Evolutionary conservation across 2,888 invertebrate species (phyloP), one percentile per base, ranked within the genome.

Genomic region (Ophioninae sp.): DNA sequence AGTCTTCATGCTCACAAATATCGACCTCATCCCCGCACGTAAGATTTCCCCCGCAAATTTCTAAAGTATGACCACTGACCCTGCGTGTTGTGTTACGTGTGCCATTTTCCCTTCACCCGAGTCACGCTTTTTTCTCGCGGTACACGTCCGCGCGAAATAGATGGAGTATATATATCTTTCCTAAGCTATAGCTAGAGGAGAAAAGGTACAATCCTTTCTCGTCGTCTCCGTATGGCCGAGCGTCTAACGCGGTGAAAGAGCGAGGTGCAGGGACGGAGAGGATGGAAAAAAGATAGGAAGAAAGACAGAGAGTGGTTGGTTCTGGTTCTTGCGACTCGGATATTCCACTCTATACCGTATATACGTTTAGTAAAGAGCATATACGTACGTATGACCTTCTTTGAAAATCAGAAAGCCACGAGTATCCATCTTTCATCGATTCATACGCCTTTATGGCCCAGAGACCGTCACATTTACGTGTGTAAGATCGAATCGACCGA

Each of bases 281-380:
- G 13, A 7, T 39, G 59, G 69, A 8, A 69, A 44, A 77, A 69
- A 75, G 85, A 88, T 74, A 79, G 81, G 37, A 41, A 73, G 41
- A 59, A 67, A 87, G 86, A 86, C 83, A 39, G 85, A 87, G 79
- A 81, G 80, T 20, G 44, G 76, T 56, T 76, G 61, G 61, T 76
- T 30, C 57, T 78, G 70, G 70, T 44, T 77, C 44, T 44, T 57
- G 50, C 44, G 70, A 69, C 62, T 64, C 61, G 50, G 62, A 68
- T 57, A 75, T 75, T 44, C 39, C 30, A 57, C 39, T 56, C 8
- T 65, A 67, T 59, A 37, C 20, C n/a, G 13, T 6, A 10, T 7
- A 21, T 57, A 57, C 70, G 62, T 62, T 39, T 39, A 65, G 65
- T 39, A 39, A n/a, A 50, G 50, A 50, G 50, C 3, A 39, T 21